Percentiles rank a stretch among this genome's conserved stretches.
phyloP scores from a whole-genome alignment of 2,888 invertebrate species.

The Caenorhabditis afra region DNA sequence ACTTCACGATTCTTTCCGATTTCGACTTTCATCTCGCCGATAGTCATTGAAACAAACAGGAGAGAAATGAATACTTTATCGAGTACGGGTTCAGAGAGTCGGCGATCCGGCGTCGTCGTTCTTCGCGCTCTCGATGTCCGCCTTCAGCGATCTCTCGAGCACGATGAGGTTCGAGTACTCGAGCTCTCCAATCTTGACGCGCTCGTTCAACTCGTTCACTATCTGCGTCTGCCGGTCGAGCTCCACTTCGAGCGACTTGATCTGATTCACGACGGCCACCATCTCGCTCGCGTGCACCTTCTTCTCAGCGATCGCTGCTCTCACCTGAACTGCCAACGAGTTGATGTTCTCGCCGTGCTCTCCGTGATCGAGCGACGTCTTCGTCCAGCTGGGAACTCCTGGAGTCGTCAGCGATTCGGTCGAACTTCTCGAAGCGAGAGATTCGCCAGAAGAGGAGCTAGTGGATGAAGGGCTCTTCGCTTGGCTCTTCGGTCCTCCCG shows the following conservation, averaged over 20 bases:
- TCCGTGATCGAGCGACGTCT: constrained; percentile 39
- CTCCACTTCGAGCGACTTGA: constrained; percentile 62
- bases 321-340: constrained; percentile 32
- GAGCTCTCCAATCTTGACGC: constrained; percentile 49
- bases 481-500: constrained; percentile 14
- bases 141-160: constrained; percentile 16
- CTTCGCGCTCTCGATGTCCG: constrained; percentile 32
- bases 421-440: constrained; percentile 10
- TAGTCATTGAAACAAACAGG: constrained; percentile 5
- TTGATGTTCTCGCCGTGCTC: constrained; percentile 38
- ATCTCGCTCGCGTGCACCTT: constrained; percentile 44
- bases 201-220: constrained; percentile 46
- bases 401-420: constrained; percentile 25
- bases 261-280: constrained; percentile 59
- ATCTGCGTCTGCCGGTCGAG: constrained; percentile 59
- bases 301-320: constrained; percentile 50
- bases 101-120: constrained; percentile 7
- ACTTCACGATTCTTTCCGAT: constrained; percentile 39
- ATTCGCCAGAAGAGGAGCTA: constrained; percentile 8
- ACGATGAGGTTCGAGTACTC: constrained; percentile 38
- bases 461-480: constrained; percentile 19
- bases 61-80: neutral
- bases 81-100: neutral
- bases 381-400: constrained; percentile 19
- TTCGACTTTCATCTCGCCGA: constrained; percentile 36